Evolutionary conservation across 2,113 vertebrate genomes (phyloP).

Genomic region (Chunga burmeisteri): DNA sequence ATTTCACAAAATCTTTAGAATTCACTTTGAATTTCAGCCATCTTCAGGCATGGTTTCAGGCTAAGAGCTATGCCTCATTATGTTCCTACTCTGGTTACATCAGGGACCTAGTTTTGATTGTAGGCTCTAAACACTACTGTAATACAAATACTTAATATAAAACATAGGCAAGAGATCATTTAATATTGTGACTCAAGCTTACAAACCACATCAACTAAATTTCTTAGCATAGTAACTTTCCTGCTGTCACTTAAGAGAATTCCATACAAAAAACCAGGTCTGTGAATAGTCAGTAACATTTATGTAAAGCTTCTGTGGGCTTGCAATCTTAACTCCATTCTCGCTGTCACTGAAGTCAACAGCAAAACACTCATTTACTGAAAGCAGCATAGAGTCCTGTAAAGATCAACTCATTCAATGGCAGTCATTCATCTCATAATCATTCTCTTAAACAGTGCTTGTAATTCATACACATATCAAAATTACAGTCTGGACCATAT

Average conservation of each 20-base stretch:
- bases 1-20: neutral
- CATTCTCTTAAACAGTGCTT: neutral
- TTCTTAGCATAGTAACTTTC: neutral
- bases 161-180: neutral
- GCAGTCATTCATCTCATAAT: neutral
- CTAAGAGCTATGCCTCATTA: neutral
- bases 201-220: neutral
- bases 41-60: neutral
- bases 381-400: neutral
- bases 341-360: neutral
- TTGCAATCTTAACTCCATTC: neutral
- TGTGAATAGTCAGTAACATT: neutral
- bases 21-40: neutral
- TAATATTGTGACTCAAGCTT: neutral
- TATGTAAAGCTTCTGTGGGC: neutral
- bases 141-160: neutral
- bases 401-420: neutral
- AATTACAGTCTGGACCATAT: neutral
- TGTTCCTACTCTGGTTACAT: neutral
- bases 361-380: neutral
- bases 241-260: neutral
- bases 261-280: neutral
- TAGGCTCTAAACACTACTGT: neutral
- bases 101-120: neutral
- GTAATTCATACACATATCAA: neutral